Percentiles rank a stretch among this genome's conserved stretches.
These are phyloP conservation scores for Ophonus ardosiacus DNA, from an alignment of 2,888 invertebrate species.

Conservation along the genomic window DNA sequence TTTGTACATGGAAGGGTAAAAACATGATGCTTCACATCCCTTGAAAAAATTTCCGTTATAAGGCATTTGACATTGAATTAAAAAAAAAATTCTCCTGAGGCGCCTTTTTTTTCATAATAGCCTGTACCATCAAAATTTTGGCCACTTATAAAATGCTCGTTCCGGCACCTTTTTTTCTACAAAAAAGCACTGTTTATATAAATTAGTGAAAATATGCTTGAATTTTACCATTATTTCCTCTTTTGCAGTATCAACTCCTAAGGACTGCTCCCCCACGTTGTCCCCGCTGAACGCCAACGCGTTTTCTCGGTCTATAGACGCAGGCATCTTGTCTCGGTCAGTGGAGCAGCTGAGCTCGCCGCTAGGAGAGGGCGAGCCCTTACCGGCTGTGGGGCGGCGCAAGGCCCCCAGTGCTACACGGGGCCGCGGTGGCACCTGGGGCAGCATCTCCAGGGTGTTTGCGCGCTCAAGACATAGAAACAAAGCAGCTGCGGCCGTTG, in stretches of 20 bases:
- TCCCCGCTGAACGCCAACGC: conserved; percentile 88
- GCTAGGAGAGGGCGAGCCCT: conserved; percentile 81
- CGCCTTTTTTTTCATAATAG: too few relatives aligned
- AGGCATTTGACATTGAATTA: too few relatives aligned
- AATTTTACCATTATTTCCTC: background rate
- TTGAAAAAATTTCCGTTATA: too few relatives aligned
- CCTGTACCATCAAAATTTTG: too few relatives aligned
- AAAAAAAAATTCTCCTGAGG: too few relatives aligned
- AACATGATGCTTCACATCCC: too few relatives aligned
- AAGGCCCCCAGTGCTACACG: conserved; percentile 73
- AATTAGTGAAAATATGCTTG: background rate
- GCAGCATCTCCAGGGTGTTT: conserved; percentile 93
- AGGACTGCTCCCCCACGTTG: conserved; percentile 90
- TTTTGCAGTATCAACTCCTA: conserved; percentile 82
- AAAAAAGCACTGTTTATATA: too few relatives aligned
- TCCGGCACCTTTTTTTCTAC: too few relatives aligned
- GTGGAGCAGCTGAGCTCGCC: conserved; percentile 92
- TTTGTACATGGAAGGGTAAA: too few relatives aligned
- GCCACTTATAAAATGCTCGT: too few relatives aligned
- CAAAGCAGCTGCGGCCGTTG: conserved; percentile 78
- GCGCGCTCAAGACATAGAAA: conserved; percentile 91
- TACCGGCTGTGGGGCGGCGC: conserved; percentile 75
- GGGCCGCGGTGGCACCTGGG: conserved; percentile 91
- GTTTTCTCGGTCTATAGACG: conserved; percentile 87
- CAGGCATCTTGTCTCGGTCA: conserved; percentile 82